Base-by-base conservation (phyloP, 2,113 vertebrate genomes). In the Natator depressus region DNA sequence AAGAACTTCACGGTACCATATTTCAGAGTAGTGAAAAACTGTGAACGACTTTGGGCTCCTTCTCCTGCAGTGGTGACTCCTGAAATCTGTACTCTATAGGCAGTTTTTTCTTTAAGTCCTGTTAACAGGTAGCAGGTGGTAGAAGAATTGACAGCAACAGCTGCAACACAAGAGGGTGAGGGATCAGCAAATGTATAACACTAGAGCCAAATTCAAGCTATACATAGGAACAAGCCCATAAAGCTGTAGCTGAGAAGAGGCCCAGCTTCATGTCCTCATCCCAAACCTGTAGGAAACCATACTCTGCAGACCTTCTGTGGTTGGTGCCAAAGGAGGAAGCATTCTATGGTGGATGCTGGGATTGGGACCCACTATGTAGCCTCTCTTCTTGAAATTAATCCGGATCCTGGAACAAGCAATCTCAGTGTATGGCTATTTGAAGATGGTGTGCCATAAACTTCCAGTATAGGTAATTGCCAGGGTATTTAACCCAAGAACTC, bases 61-160 rank as follows among this genome's bases (percentile, higher is more conserved):
- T 97, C 97, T 7, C 99, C 99, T 27, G 97, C 98, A 1, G 11
- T 88, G 29, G 99, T 99, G 96, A 98, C 97, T n/a, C 98, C 99
- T 31, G 98, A 98, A 87, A 99, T 84, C 83, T 98, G 95, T 29
- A 99, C 97, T n/a, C 19, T 83, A 83, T 99, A 99, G 0, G 16
- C 4, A 1, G 87, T 98, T 54, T 95, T 97, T 65, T 84, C 96
- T 89, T 96, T 93, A 5, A 99, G 98, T n/a, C 94, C 50, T 0
- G 19, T 72, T 25, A 99, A 62, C 89, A 75, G 46, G 72, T 96
- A 98, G 50, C 79, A 97, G 89, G 94, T 98, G 3, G 57, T 14
- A 10, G 31, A 89, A 12, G 98, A 95, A 78, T 93, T 95, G 82
- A 98, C 96, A n/a, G 93, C 97, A 57, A 98, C 19, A 82, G 93